Conservation (phyloP, 2,888 invertebrate genomes). For the Pilophorus perplexus region DNA sequence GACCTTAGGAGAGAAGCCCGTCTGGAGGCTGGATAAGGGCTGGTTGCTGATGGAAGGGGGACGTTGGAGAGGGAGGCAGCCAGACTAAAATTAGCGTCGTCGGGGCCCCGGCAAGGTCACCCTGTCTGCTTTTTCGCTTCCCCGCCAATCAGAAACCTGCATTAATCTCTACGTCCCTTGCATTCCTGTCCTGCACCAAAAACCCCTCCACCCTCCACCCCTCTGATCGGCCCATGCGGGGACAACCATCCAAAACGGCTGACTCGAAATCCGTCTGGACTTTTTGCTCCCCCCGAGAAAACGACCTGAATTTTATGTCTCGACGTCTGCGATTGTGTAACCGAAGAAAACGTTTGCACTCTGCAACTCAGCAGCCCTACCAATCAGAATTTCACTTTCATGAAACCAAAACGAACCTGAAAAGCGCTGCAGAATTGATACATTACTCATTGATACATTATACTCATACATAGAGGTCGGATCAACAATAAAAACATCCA, state of each 20-base stretch:
- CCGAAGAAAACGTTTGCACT: too few relatives aligned
- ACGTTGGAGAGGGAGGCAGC: conserved; percentile 5
- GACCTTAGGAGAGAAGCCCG: conserved; percentile 34
- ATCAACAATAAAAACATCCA: too few relatives aligned
- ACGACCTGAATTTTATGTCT: too few relatives aligned
- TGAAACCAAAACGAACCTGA: too few relatives aligned
- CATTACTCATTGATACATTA: too few relatives aligned
- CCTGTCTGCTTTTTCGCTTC: conserved; percentile 31
- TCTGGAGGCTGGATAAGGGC: conserved; percentile 36
- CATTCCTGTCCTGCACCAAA: conserved; percentile 26
- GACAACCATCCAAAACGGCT: conserved; percentile 7
- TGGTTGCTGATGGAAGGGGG: too few relatives aligned
- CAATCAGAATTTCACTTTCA: too few relatives aligned
- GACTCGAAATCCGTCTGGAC: conserved; percentile 2
- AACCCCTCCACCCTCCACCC: not conserved
- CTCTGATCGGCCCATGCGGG: not conserved
- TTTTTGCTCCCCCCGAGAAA: too few relatives aligned
- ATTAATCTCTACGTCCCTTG: conserved; percentile 34
- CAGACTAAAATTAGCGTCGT: conserved; percentile 39
- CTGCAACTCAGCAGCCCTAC: too few relatives aligned
- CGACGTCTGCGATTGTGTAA: too few relatives aligned
- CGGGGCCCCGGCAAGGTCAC: conserved; percentile 36
- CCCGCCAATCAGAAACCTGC: conserved; percentile 40
- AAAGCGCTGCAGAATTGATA: too few relatives aligned
- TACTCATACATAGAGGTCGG: too few relatives aligned